Percentiles rank a stretch among this genome's conserved stretches.
These are phyloP conservation scores for Thunnus albacares DNA, from an alignment of 2,797 vertebrate species.

Conservation along the genomic window DNA sequence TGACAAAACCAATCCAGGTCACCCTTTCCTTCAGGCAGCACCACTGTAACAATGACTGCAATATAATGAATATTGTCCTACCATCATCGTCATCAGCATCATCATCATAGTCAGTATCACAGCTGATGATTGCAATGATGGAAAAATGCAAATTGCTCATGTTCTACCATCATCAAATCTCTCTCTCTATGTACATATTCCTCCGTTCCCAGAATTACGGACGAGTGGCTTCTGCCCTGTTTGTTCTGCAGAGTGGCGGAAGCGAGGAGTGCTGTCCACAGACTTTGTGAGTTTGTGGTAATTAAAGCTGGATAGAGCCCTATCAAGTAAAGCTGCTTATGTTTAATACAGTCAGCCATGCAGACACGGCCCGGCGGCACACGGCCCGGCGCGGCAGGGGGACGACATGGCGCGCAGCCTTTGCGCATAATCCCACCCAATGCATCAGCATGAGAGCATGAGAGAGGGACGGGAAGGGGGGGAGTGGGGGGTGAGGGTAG, in stretches of 20 bases:
- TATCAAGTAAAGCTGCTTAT: slow-evolving; percentile 89
- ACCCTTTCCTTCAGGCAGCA: slow-evolving; percentile 43
- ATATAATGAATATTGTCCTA: slow-evolving; percentile 32
- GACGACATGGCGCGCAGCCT: slow-evolving; percentile 58
- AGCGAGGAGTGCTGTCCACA: slow-evolving; percentile 70
- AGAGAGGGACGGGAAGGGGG: slow-evolving; percentile 41
- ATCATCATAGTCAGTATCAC: slow-evolving; percentile 7
- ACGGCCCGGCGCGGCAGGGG: slow-evolving; percentile 50
- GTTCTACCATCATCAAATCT: slow-evolving; percentile 7
- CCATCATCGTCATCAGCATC: slow-evolving; percentile 20
- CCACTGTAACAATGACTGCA: slow-evolving; percentile 13
- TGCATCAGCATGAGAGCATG: slow-evolving; percentile 73
- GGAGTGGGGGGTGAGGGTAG: background rate
- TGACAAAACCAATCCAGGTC: slow-evolving; percentile 45
- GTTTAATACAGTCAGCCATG: slow-evolving; percentile 87
- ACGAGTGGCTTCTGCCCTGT: slow-evolving; percentile 65
- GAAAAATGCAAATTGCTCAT: slow-evolving; percentile 18
- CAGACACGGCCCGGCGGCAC: slow-evolving; percentile 71
- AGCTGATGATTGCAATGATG: slow-evolving; percentile 13
- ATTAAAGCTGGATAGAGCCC: slow-evolving; percentile 87
- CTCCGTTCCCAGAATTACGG: slow-evolving; percentile 45
- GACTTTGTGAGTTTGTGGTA: slow-evolving; percentile 84
- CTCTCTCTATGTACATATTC: slow-evolving; percentile 5
- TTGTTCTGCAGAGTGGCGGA: slow-evolving; percentile 73
- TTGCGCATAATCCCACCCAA: slow-evolving; percentile 78